Conservation (phyloP, 2,797 vertebrate genomes). For the Sternotherus odoratus region DNA sequence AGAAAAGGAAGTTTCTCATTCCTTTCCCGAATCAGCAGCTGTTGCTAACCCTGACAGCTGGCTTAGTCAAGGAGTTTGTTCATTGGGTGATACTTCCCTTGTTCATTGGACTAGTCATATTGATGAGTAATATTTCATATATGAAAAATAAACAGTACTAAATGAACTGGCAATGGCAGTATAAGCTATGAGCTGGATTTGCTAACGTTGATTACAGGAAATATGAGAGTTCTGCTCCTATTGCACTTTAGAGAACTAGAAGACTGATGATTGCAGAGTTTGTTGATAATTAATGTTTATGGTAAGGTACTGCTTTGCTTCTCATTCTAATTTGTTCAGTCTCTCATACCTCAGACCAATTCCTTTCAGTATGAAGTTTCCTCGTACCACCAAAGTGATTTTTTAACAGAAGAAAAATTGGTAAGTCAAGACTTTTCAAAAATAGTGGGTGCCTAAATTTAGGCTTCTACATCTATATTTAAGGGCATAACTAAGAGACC, state of each 20-base stretch:
- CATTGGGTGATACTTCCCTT: constrained; percentile 44
- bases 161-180: constrained; percentile 29
- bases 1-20: constrained; percentile 59
- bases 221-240: background rate
- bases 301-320: fast-evolving
- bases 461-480: background rate
- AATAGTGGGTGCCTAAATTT: background rate
- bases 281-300: background rate
- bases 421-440: background rate
- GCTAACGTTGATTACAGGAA: constrained; percentile 10
- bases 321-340: background rate
- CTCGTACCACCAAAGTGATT: background rate
- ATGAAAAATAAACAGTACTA: constrained; percentile 32
- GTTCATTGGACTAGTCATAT: constrained; percentile 59
- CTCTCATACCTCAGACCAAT: background rate
- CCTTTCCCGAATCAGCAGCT: constrained; percentile 65
- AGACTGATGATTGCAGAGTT: background rate
- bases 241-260: fast-evolving
- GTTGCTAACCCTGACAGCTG: constrained; percentile 59
- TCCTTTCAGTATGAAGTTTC: constrained; percentile 3
- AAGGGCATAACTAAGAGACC: background rate
- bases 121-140: constrained; percentile 69
- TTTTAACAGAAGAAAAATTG: background rate
- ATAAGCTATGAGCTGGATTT: constrained; percentile 24
- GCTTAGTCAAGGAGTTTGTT: constrained; percentile 50